Evolutionary conservation across 2,113 vertebrate genomes (phyloP), one percentile per base, ranked within the genome.

Genomic region (Cyphomyrus plagiostoma): DNA sequence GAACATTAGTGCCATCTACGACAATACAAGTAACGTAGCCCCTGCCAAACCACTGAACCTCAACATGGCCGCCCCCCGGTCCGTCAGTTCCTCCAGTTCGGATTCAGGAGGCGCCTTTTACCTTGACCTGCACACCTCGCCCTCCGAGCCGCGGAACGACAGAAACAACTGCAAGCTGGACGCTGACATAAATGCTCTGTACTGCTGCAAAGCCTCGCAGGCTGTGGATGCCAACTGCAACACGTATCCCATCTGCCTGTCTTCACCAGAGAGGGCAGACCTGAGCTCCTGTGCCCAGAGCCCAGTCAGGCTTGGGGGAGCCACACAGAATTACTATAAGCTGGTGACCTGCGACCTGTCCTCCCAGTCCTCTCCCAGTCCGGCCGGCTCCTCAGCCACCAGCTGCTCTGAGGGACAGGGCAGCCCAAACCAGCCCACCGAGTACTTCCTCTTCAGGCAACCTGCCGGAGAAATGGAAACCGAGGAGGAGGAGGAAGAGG

Each of bases 291-390:
- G 98, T 93, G 97, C 98, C 93, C 97, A 98, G 94, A 99, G 98
- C 95, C 97, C 98, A 91, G 98, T 98, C 0, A 96, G 97, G 50
- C 96, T 99, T 0, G 97, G 99, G 21, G 97, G 98, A 90, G 97
- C 98, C 95, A 99, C 98, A 11, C 98, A 99, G 93, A 99, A 99
- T 95, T 99, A 99, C 91, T 99, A 99, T 87, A 99, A 99, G 90
- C 95, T 99, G 93, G 98, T 99, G 88, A 99, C 98, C 0, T 99
- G 98, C 66, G 98, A 99, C 94, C 94, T 99, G 88, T 99, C 98
- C 23, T 98, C 98, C 56, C 98, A 99, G 90, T 99, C 98, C 0
- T 98, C 98, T 0, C 98, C 98, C 1, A 99, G 98, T 91, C 98
- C 98, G 0, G 97, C 94, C 0, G 97, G 97, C 80, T 99, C 98